Base-by-base conservation (phyloP, 30 jellyfish, hydroid and myxozoan genomes). In the Cassiopea xamachana region DNA sequence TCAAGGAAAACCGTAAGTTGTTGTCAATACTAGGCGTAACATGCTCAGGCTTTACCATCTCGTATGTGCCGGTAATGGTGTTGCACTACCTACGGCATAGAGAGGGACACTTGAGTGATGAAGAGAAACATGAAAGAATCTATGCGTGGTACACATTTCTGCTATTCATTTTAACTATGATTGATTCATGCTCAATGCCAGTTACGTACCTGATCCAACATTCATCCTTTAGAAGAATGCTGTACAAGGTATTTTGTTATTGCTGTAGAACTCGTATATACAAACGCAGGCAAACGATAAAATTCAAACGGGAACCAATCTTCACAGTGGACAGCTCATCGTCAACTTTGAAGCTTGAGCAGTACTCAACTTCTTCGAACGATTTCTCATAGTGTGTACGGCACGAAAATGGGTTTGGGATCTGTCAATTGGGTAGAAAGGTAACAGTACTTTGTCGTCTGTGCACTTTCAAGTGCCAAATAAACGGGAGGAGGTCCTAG, bases 101-200 rank as follows among this genome's bases (percentile, higher is more conserved):
- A 18, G 49, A 61, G 49, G 50, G 27, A 16, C 44, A 15, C 15
- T 17, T 14, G 14, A 27, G 51, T 46, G 49, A 4, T 15, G 68
- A 77, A 3, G 94, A 61, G 7, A 46, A 69, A 48, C 18, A 77
- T n/a, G 58, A n/a, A 14, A 55, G 19, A 43, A 81, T 78, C 18
- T 88, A 75, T 45, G 46, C 95, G 8, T 88, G 95, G 95, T 79
- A 88, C 69, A 80, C 88, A 1, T 80, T 78, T 68, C 47, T 81
- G 47, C 70, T 88, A 70, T 79, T 88, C 17, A 19, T 51, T 74
- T 55, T 88, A 46, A 71, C 90, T 43, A 86, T 90, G 18, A 61
- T 72, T 2, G 95, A 88, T 47, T 77, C 90, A 10, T 88, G 90
- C 12, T 46, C 88, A 13, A 88, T 90, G 18, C 88, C 88, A 2